Base-by-base conservation (phyloP, 1,140 invertebrate genomes). In the Protaetia brevitarsis region DNA sequence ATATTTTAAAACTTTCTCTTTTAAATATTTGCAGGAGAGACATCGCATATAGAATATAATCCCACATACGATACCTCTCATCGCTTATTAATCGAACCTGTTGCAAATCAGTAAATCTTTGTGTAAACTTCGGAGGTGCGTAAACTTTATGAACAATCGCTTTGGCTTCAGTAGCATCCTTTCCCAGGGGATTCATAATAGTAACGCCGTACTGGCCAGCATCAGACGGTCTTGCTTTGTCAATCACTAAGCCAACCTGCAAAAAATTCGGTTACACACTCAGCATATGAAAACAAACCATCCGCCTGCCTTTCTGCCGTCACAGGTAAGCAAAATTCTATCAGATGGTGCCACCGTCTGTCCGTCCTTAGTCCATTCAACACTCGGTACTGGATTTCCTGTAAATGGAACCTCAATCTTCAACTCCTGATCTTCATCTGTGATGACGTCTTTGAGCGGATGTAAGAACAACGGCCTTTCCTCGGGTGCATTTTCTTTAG, bases 301-400 rank as follows among this genome's bases (percentile, higher is more conserved):
- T n/a, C n/a, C n/a, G n/a, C n/a, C n/a, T n/a, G n/a, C n/a, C 78
- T 87, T 89, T 74, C 88, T 89, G 6, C 92, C 92, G 79, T 95
- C 91, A 72, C 91, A 94, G 3, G 86, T 89, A 45, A 91, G 82
- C 37, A 88, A 76, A 2, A 89, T 71, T 45, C 85, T 85, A 28
- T 92, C 88, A 36, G 83, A 86, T 2, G 87, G 83, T 28, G 75
- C 69, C 1, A 95, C 65, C 1, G 86, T 82, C 63, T 84, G 76
- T 2, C 88, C 91, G 77, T 95, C 88, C 76, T 93, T 94, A 21
- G 81, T 88, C 94, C 94, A 96, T 64, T 80, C 82, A 7, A 94
- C 87, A 45, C 92, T 87, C 0, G 94, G 94, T 66, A 94, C 84
- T 0, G 95, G 94, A 82, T 94, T 94, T n/a, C 92, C 93, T 16